Percentiles rank a stretch among this genome's conserved stretches.
phyloP scores from a whole-genome alignment of 2,888 invertebrate species.

The Drosophila merina region DNA sequence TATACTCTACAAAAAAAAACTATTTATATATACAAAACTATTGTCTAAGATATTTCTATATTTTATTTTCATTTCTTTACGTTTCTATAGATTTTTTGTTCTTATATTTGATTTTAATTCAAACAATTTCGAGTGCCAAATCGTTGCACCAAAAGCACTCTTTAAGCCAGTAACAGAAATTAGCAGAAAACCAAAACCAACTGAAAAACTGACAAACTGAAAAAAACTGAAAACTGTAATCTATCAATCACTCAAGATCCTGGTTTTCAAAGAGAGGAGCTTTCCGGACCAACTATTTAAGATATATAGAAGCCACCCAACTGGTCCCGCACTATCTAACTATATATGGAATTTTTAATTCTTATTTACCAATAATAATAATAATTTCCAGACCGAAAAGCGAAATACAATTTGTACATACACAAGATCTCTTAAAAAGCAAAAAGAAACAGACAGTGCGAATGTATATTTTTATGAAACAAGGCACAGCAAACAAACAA shows the following conservation, averaged over 20 bases:
- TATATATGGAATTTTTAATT: neutral
- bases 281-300: slow-evolving; percentile 60
- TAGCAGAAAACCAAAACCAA: neutral
- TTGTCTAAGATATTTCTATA: slow-evolving; percentile 24
- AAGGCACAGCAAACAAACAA: slow-evolving; percentile 2
- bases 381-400: neutral
- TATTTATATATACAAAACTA: slow-evolving; percentile 36
- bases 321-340: slow-evolving; percentile 29
- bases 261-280: slow-evolving; percentile 28
- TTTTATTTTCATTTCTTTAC: neutral
- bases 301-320: slow-evolving; percentile 27
- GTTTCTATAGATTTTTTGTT: neutral
- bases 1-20: slow-evolving; percentile 12
- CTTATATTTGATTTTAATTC: neutral
- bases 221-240: slow-evolving; percentile 4
- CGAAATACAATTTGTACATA: slow-evolving; percentile 43
- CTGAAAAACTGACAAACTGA: neutral
- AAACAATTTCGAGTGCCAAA: slow-evolving; percentile 43
- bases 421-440: slow-evolving; percentile 10
- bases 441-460: slow-evolving; percentile 7
- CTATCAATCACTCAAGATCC: slow-evolving; percentile 19
- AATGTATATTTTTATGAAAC: slow-evolving; percentile 35
- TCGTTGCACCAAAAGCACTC: slow-evolving; percentile 24
- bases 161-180: slow-evolving; percentile 11
- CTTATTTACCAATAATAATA: neutral